Conservation (phyloP, 2,888 invertebrate species). For the Lysandra bellargus region DNA sequence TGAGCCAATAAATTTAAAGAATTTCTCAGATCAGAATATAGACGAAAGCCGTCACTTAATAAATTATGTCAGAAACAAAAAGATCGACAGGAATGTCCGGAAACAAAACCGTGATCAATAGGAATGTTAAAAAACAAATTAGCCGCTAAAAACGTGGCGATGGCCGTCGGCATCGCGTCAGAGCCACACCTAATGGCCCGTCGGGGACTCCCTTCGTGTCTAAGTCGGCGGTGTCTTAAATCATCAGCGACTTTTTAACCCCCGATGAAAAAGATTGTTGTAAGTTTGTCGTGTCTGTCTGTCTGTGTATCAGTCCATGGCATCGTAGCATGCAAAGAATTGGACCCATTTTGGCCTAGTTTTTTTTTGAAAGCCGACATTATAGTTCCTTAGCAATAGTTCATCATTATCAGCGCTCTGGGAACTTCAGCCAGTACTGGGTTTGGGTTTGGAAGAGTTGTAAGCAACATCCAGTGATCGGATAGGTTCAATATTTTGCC, state of each 20-base stretch:
- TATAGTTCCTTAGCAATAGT: too few species aligned
- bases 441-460: too few species aligned
- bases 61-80: not conserved
- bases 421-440: too few species aligned
- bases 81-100: conserved; percentile 10
- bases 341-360: too few species aligned
- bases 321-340: too few species aligned
- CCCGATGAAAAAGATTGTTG: too few species aligned
- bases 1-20: not conserved
- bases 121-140: conserved; percentile 27
- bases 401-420: too few species aligned
- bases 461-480: too few species aligned
- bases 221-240: conserved; percentile 24
- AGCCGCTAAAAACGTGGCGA: conserved; percentile 23
- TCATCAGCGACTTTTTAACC: conserved; percentile 2
- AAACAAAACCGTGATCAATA: conserved; percentile 22
- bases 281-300: too few species aligned
- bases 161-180: conserved; percentile 25
- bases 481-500: too few species aligned
- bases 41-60: not conserved
- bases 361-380: too few species aligned
- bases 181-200: conserved; percentile 28
- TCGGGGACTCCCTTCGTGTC: conserved; percentile 19
- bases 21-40: not conserved
- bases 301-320: too few species aligned